Conservation (phyloP, 2,797 vertebrate genomes). For the Scyliorhinus canicula region DNA sequence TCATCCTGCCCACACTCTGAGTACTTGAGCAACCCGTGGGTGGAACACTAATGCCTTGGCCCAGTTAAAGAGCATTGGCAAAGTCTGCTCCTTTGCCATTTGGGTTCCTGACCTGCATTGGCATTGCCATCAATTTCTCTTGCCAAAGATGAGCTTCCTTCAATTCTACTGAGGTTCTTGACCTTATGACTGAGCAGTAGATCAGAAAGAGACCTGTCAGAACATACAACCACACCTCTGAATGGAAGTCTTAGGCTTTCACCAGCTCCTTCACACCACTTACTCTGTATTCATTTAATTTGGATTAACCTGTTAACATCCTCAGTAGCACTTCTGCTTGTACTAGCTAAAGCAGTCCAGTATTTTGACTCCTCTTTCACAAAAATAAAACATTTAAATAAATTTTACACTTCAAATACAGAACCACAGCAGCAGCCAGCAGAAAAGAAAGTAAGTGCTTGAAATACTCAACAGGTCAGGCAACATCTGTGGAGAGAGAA, state of each 20-base stretch:
- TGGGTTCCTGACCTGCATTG: neutral
- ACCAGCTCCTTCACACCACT: neutral
- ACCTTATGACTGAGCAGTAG: neutral
- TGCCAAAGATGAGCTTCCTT: neutral
- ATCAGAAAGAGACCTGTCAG: constrained; percentile 15
- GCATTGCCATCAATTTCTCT: neutral
- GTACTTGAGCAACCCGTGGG: neutral
- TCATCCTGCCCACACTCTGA: no score
- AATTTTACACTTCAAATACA: neutral
- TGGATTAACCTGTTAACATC: neutral
- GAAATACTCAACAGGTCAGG: neutral
- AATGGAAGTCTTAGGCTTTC: neutral
- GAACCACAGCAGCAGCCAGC: neutral
- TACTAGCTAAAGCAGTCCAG: neutral
- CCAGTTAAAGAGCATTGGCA: neutral
- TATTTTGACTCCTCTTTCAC: neutral
- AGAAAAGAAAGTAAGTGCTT: neutral
- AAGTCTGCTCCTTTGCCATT: neutral
- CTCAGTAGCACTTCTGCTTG: neutral
- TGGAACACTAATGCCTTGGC: no score
- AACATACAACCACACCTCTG: neutral
- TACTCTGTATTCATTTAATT: neutral
- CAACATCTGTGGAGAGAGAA: neutral
- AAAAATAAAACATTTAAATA: neutral
- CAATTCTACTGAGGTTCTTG: neutral